Conservation (phyloP, 2,888 invertebrate species). For the Perdita meconis region DNA sequence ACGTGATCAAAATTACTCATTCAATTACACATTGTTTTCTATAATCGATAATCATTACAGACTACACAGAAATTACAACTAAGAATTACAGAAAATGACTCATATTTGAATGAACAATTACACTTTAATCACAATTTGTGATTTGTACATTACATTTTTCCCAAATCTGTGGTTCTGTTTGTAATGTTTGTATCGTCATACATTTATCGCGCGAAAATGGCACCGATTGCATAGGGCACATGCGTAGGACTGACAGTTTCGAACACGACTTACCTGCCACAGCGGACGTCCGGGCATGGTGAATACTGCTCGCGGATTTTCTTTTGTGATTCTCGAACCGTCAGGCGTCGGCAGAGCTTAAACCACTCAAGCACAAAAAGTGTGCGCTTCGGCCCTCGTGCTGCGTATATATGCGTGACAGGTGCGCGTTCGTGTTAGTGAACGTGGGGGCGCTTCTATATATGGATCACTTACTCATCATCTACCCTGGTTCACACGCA, state of each 20-base stretch:
- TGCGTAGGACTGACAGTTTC: not conserved
- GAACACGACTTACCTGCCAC: slow-evolving; percentile 87
- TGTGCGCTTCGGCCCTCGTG: slow-evolving; percentile 76
- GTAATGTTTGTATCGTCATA: not conserved
- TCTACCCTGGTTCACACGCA: slow-evolving; percentile 52
- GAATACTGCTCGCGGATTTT: slow-evolving; percentile 27
- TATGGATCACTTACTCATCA: slow-evolving; percentile 80
- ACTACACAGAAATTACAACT: no score
- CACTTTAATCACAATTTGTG: no score
- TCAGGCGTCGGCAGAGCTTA: slow-evolving; percentile 51
- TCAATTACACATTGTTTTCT: no score
- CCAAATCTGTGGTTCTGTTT: no score
- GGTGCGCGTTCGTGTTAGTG: slow-evolving; percentile 78
- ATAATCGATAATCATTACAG: no score
- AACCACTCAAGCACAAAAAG: slow-evolving; percentile 80
- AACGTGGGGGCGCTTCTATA: slow-evolving; percentile 81
- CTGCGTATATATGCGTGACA: slow-evolving; percentile 83
- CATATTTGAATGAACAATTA: no score
- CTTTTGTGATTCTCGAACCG: slow-evolving; percentile 39
- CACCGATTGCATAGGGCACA: not conserved
- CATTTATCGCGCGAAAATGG: not conserved
- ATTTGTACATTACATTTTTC: no score
- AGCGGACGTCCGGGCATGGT: slow-evolving; percentile 91
- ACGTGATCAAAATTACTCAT: no score
- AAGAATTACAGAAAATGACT: no score